A percentile compares a stretch with the other conserved stretches of the same genome.
phyloP scores from a whole-genome alignment of 2,888 invertebrate species.

The Netelia virgata region DNA sequence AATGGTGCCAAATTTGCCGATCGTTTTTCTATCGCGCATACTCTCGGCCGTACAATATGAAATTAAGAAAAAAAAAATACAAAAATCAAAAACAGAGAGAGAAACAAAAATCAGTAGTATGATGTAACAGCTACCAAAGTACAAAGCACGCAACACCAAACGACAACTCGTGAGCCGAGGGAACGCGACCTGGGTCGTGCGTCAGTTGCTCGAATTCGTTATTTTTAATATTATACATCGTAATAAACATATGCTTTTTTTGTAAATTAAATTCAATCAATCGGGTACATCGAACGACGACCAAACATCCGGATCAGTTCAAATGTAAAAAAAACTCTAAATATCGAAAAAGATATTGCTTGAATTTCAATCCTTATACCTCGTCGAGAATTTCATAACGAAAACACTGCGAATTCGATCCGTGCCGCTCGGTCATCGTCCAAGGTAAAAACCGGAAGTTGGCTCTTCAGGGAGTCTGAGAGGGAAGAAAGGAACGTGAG shows the following conservation, averaged over 20 bases:
- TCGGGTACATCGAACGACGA: constrained; percentile 50
- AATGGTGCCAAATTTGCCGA: constrained; percentile 36
- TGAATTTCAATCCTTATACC: background rate
- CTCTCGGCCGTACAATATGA: constrained; percentile 21
- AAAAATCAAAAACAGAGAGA: constrained; percentile 11
- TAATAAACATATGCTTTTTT: constrained; percentile 14
- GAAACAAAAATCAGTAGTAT: constrained; percentile 47
- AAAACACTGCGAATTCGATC: constrained; percentile 57
- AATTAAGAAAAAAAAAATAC: constrained; percentile 24
- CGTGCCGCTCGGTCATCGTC: constrained; percentile 45
- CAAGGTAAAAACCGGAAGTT: constrained; percentile 58
- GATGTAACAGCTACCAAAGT: constrained; percentile 63
- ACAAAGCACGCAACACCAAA: constrained; percentile 68
- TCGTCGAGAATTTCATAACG: background rate
- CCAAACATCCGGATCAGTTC: constrained; percentile 48
- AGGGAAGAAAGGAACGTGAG: constrained; percentile 62
- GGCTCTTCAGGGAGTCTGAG: constrained; percentile 55
- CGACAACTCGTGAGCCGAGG: constrained; percentile 67
- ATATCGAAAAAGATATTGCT: background rate
- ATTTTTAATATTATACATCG: constrained; percentile 31
- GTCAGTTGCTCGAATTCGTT: constrained; percentile 57
- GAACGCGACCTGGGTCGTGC: constrained; percentile 64
- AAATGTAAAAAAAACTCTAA: background rate
- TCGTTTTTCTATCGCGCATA: constrained; percentile 49
- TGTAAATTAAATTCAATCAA: constrained; percentile 37